Evolutionary conservation across 1,140 invertebrate species (phyloP), one percentile per base, ranked within the genome.

Genomic region (Theocolax elegans): DNA sequence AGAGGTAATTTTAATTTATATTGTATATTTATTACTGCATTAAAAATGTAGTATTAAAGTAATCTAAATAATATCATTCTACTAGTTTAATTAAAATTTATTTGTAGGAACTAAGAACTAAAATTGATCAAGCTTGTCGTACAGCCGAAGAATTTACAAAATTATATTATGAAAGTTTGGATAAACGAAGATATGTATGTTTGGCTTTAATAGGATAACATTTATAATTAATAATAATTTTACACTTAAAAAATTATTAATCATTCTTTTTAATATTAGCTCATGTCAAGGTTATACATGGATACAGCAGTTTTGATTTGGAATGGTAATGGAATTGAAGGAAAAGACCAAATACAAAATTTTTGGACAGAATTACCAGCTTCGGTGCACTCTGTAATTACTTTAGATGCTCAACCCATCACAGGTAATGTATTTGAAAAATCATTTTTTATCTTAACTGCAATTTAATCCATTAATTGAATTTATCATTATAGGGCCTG

Each of bases 131-230:
- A 76, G 92, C 92, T 35, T 91, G 90, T 75, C 87, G 90, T 74
- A 92, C 91, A 15, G 93, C 92, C 0, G 91, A 94, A 81, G 91
- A 94, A 77, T 95, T 96, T 76, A 92, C 90, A 12, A 92, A 92
- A 81, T 81, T 94, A 2, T 95, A 92, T 82, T 95, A 95, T 81
- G 92, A 94, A 77, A 90, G 89, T 78, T 83, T 94, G 53, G 94
- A 95, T 78, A 94, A 93, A 77, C 89, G 90, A 68, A 87, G 94
- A 84, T 92, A 95, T 86, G 90, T 94, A 23, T 46, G n/a, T 59
- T 48, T 13, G 17, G 23, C 19, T 15, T 60, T 31, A 64, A 48
- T 48, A 62, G n/a, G n/a, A 53, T 64, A 71, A 31, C 19, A 49
- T 73, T 67, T 67, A 65, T 87, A 86, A 31, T 63, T 21, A 3